Evolutionary conservation across 2,797 vertebrate species (phyloP).

Genomic region (Lycodopsis pacificus): DNA sequence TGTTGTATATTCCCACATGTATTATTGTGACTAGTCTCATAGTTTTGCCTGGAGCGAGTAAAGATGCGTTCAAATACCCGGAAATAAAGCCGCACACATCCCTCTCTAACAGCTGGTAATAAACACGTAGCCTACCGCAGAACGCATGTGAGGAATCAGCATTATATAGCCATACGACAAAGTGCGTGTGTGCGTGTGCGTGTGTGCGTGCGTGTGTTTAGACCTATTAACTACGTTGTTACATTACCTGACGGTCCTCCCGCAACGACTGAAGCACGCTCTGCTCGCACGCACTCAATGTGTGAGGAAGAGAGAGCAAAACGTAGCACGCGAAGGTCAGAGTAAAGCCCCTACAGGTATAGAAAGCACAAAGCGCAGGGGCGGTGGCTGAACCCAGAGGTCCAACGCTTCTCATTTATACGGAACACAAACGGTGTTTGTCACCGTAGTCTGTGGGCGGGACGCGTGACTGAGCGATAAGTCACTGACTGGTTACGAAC

Average conservation of each 20-base stretch:
- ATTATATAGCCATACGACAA: background rate
- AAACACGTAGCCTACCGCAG: background rate
- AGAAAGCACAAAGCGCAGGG: rapidly evolving
- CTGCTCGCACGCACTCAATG: background rate
- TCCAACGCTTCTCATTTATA: slow-evolving; percentile 29
- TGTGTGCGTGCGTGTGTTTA: background rate
- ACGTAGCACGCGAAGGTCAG: rapidly evolving
- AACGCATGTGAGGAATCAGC: background rate
- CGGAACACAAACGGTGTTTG: background rate
- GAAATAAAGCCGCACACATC: background rate
- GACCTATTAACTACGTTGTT: background rate
- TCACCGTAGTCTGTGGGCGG: slow-evolving; percentile 34
- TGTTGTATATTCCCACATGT: background rate
- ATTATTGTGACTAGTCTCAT: background rate
- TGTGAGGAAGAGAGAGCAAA: slow-evolving; percentile 13
- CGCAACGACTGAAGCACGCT: background rate
- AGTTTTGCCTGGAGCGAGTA: background rate
- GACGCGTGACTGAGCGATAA: slow-evolving; percentile 70
- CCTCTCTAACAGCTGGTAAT: background rate
- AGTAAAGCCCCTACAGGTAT: rapidly evolving
- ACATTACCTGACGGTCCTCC: slow-evolving; percentile 30
- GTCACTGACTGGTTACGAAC: slow-evolving; percentile 5
- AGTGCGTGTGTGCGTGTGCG: background rate
- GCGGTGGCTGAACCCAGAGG: rapidly evolving
- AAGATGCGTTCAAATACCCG: slow-evolving; percentile 5